Evolutionary conservation across 2,888 invertebrate genomes (phyloP).

Genomic region (Sympetrum striolatum): DNA sequence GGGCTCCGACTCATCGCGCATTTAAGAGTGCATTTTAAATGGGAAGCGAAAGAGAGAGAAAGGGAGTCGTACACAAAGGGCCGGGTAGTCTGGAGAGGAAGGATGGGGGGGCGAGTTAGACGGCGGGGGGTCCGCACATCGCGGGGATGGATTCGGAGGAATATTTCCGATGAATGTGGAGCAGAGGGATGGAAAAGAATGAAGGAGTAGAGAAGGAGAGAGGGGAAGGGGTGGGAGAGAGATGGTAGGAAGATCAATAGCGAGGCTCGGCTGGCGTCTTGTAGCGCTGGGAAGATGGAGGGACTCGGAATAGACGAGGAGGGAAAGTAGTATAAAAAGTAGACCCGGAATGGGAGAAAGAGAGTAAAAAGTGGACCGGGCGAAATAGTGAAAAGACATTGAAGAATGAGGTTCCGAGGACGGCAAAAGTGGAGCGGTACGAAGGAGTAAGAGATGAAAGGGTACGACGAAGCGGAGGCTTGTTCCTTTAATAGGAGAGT

Average conservation of each 20-base stretch:
- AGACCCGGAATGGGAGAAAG: background rate
- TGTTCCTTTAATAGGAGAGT: background rate
- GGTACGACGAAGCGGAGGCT: background rate
- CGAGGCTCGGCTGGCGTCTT: background rate
- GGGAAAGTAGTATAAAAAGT: background rate
- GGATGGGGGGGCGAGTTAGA: background rate
- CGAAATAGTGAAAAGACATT: background rate
- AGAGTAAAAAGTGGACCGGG: no score
- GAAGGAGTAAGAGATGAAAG: background rate
- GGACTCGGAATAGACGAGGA: background rate
- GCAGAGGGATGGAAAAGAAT: background rate
- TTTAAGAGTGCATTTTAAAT: background rate
- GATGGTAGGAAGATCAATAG: background rate
- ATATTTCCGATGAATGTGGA: background rate
- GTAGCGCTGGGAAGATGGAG: background rate
- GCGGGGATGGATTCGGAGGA: background rate
- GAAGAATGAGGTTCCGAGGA: background rate
- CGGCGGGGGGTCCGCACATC: background rate
- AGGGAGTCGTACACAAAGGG: background rate
- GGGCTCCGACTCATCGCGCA: background rate
- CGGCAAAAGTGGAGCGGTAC: background rate
- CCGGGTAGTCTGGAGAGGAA: background rate
- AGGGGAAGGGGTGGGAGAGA: background rate
- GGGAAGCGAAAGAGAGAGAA: background rate
- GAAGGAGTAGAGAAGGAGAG: background rate